Evolutionary conservation across 2,888 invertebrate species (phyloP), one percentile per base, ranked within the genome.

Genomic region (Caenorhabditis angaria): DNA sequence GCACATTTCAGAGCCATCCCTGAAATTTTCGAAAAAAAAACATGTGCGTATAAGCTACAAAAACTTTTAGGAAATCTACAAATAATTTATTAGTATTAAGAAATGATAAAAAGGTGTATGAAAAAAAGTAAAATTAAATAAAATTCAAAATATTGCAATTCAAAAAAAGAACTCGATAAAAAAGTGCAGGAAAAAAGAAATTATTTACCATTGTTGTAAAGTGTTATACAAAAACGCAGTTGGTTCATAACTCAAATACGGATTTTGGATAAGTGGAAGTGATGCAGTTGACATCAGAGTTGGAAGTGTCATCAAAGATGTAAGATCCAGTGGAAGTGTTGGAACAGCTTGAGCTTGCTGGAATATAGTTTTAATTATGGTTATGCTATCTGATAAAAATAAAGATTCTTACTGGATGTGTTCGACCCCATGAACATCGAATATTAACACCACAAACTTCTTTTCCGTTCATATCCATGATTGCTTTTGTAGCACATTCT

Each of bases 401-500:
- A 48, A 18, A 48, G 10, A 20, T 6, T 18, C 5, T 18, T 41
- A 41, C 41, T 14, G 59, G 69, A 41, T 84, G 83, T 25, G 77
- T 71, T 50, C 85, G 73, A 29, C 85, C 85, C 86, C 86, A 86
- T 12, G 83, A 83, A 68, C 83, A 83, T 28, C 85, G 77, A 50
- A 86, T 76, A 53, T 65, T 65, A 55, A 83, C 81, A 2, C 85
- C 85, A 51, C 74, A 77, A 29, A 86, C 61, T 32, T 82, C 84
- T 62, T 79, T 80, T 29, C 95, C 96, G 90, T 99, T 95, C 88
- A 95, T 93, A 62, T 93, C 93, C 90, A 96, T 95, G 86, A 99
- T 99, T 82, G 99, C 97, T 89, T 94, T 94, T 78, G 97, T 94
- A 60, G 99, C 99, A 62, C 94, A 93, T 89, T 97, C 97, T 90